Base-by-base conservation (phyloP, 2,888 invertebrate species). In the Sarcophaga carnaria region DNA sequence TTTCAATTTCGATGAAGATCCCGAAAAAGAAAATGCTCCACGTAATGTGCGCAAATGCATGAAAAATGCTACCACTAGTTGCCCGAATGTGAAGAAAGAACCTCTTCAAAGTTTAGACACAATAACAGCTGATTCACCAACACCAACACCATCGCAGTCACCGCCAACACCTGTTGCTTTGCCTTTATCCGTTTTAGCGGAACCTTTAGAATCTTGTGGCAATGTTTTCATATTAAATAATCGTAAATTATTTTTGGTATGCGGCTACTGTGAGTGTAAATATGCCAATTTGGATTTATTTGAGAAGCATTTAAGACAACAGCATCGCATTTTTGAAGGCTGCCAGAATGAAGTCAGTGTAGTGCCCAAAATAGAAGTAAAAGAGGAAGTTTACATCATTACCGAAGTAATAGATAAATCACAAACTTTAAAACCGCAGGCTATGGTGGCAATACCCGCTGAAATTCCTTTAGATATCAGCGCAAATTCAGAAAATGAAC, bases 181-280 rank as follows among this genome's bases (percentile, higher is more conserved):
- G 59, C 78, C 84, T 10, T 49, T 86, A 6, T 80, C 84, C 3
- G 64, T 80, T 25, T 80, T 84, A 17, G 78, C 87, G 11, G 82
- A 88, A 66, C 78, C 82, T 6, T 74, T 90, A n/a, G 90, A 91
- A 75, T 90, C 90, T 12, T 93, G 93, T 77, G 93, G 92, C 37
- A 91, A 92, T 82, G 89, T 93, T 22, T 90, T 92, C 25, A 80
- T 90, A 4, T 72, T 90, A 45, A 89, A 89, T 80, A 76, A 89
- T 10, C 83, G 88, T 77, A 89, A 89, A 80, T 67, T 91, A 25
- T 90, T 90, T 69, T 88, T 88, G 80, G 90, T 86, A 47, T 93
- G 90, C 88, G 92, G 88, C 62, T 89, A 89, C 74, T 93, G 93
- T 83, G 90, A 91, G 62, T 83, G 89, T 82, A 84, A 89, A 89